A percentile compares a stretch with the other conserved stretches of the same genome.
Evolutionary conservation across 2,888 invertebrate genomes (phyloP).

Genomic region (Volucella bombylans): DNA sequence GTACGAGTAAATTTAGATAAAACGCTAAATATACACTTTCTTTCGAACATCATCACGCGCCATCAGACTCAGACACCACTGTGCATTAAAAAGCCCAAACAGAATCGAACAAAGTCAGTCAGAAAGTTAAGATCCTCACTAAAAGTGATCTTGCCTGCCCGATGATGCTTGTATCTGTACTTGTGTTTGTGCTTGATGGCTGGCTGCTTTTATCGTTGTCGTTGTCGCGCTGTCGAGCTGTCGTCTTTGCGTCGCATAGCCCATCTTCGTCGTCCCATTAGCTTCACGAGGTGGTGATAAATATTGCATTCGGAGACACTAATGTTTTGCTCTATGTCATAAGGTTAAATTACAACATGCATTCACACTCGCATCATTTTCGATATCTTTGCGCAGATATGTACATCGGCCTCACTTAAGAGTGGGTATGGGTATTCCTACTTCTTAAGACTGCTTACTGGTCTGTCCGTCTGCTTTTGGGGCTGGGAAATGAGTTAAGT

Average conservation of each 20-base stretch:
- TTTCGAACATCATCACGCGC: slow-evolving; percentile 34
- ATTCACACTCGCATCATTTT: slow-evolving; percentile 76
- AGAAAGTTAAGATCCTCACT: slow-evolving; percentile 69
- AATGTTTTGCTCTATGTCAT: slow-evolving; percentile 78
- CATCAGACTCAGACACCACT: slow-evolving; percentile 16
- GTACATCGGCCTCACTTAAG: slow-evolving; percentile 51
- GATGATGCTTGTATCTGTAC: no score
- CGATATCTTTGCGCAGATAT: slow-evolving; percentile 67
- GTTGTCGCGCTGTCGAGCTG: slow-evolving; percentile 14
- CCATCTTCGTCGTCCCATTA: slow-evolving; percentile 70
- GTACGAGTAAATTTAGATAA: slow-evolving; percentile 59
- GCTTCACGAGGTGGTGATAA: slow-evolving; percentile 77
- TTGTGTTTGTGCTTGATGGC: slow-evolving; percentile 33
- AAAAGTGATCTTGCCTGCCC: slow-evolving; percentile 53
- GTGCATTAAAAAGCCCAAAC: slow-evolving; percentile 58
- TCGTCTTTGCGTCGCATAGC: slow-evolving; percentile 41
- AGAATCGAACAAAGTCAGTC: slow-evolving; percentile 71
- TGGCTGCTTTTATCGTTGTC: slow-evolving; percentile 15
- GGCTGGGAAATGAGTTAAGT: slow-evolving; percentile 64
- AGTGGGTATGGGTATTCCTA: slow-evolving; percentile 37
- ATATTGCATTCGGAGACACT: slow-evolving; percentile 77
- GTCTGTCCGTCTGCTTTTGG: slow-evolving; percentile 16
- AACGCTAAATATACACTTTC: slow-evolving; percentile 65
- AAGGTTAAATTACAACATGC: slow-evolving; percentile 79
- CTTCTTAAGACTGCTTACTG: slow-evolving; percentile 11